Conservation (phyloP, 2,797 vertebrate species). For the Lagocephalus sceleratus region DNA sequence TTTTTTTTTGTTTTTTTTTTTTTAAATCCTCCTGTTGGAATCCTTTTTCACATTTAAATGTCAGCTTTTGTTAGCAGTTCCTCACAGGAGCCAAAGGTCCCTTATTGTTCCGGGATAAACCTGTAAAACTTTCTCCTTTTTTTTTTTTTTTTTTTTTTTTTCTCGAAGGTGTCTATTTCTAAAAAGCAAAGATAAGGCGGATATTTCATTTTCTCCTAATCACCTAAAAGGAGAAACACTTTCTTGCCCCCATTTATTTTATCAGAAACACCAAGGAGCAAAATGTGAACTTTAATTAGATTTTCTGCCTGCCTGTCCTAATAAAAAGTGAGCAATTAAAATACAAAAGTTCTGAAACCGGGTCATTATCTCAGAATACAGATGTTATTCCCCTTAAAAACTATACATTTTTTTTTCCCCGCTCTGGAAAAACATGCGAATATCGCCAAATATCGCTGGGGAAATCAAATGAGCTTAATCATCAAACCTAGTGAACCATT, state of each 20-base stretch:
- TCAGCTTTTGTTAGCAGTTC: slow-evolving; percentile 17
- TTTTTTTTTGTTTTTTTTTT: slow-evolving; percentile 1
- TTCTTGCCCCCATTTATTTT: slow-evolving; percentile 16
- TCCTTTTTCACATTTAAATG: slow-evolving; percentile 27
- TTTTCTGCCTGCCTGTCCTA: slow-evolving; percentile 6
- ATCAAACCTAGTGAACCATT: slow-evolving; percentile 42
- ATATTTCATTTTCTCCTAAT: slow-evolving; percentile 28
- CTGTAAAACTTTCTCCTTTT: slow-evolving; percentile 16
- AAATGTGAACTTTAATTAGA: slow-evolving; percentile 32
- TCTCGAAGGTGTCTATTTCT: slow-evolving; percentile 15
- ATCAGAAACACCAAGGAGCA: slow-evolving; percentile 24
- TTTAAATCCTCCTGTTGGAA: slow-evolving; percentile 27
- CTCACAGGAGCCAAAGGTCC: slow-evolving; percentile 27
- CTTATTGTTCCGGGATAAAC: slow-evolving; percentile 15
- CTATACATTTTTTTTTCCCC: slow-evolving; percentile 15
- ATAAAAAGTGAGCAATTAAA: slow-evolving; percentile 4
- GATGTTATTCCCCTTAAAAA: neutral
- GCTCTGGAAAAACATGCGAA: slow-evolving; percentile 15
- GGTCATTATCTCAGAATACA: slow-evolving; percentile 1
- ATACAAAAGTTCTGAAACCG: slow-evolving; percentile 12
- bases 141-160: slow-evolving; percentile 12
- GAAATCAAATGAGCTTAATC: slow-evolving; percentile 54
- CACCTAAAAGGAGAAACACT: slow-evolving; percentile 10
- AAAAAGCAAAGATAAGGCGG: slow-evolving; percentile 37
- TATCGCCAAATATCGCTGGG: slow-evolving; percentile 33